These are phyloP conservation scores for Maconellicoccus hirsutus DNA, from an alignment of 1,140 invertebrate species.

Conservation along the genomic window DNA sequence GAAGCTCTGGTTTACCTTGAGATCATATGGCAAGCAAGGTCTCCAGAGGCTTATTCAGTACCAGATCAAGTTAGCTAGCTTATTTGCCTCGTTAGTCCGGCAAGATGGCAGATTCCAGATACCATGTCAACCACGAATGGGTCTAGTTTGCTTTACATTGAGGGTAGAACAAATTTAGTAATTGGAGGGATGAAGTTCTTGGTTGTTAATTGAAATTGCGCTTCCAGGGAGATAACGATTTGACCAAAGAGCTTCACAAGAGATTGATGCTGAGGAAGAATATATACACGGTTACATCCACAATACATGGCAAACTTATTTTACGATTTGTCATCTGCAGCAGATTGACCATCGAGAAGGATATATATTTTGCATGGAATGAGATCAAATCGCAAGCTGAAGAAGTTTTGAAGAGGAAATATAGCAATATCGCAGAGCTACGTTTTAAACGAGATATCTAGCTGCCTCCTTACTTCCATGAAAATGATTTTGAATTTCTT, in stretches of 20 bases:
- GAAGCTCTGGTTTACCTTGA: conserved; percentile 89
- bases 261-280: conserved; percentile 62
- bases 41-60: conserved; percentile 66
- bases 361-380: conserved; percentile 71
- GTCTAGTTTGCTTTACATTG: conserved; percentile 77
- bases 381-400: conserved; percentile 22
- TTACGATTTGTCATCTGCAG: conserved; percentile 77
- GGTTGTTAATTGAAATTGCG: background rate
- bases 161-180: too few relatives aligned
- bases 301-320: conserved; percentile 51
- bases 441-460: too few relatives aligned
- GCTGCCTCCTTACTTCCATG: too few relatives aligned
- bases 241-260: conserved; percentile 62
- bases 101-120: conserved; percentile 69
- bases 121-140: conserved; percentile 54
- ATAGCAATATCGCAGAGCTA: too few relatives aligned
- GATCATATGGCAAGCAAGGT: conserved; percentile 68
- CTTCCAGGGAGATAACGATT: conserved; percentile 57
- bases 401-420: too few relatives aligned
- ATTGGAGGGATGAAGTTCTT: too few relatives aligned
- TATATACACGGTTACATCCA: conserved; percentile 73
- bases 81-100: conserved; percentile 58
- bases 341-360: conserved; percentile 50
- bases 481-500: too few relatives aligned
- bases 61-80: conserved; percentile 57